Conservation (phyloP, 2,113 vertebrate genomes). For the Hipposideros armiger region DNA sequence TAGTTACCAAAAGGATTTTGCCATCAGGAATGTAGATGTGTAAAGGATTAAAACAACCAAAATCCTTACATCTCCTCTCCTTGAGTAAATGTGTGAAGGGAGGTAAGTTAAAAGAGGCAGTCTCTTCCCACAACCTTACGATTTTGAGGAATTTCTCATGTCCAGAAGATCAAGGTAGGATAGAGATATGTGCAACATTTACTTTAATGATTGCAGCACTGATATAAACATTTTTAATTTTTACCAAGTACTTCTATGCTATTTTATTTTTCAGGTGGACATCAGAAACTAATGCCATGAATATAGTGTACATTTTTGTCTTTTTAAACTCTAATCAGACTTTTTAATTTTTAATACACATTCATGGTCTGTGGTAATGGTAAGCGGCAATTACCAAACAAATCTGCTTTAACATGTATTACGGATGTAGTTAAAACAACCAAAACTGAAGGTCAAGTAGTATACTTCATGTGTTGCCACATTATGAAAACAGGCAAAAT, state of each 20-base stretch:
- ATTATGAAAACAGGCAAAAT: neutral
- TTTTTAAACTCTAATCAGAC: neutral
- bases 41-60: neutral
- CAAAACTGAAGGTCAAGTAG: neutral
- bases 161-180: neutral
- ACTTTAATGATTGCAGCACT: neutral
- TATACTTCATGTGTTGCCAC: neutral
- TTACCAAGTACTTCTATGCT: neutral
- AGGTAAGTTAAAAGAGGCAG: neutral
- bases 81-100: neutral
- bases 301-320: neutral
- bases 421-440: neutral
- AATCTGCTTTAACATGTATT: neutral
- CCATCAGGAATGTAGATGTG: neutral
- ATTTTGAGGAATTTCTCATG: conserved; percentile 11
- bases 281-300: neutral
- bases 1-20: neutral
- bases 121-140: neutral
- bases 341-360: neutral
- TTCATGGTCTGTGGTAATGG: neutral
- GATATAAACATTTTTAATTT: neutral
- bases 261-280: neutral
- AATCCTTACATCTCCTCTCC: neutral
- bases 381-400: neutral
- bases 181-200: neutral